Evolutionary conservation across 2,113 vertebrate genomes (phyloP).

Genomic region (Dicentrarchus labrax): DNA sequence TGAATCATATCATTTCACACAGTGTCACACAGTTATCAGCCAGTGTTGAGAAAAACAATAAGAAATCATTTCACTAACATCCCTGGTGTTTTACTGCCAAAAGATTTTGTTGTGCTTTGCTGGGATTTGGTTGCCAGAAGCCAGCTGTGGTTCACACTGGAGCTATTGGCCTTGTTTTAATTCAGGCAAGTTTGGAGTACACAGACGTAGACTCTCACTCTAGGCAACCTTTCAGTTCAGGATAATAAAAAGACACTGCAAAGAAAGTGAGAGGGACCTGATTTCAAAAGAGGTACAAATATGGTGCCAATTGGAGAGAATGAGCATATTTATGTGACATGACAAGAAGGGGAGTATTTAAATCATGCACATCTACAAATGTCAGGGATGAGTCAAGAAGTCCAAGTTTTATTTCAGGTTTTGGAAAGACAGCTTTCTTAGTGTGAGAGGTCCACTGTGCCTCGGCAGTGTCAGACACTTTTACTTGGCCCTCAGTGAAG

Average conservation of each 20-base stretch:
- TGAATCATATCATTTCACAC: constrained; percentile 2
- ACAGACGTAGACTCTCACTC: constrained; percentile 1
- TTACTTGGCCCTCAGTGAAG: constrained; percentile 26
- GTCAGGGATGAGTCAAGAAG: constrained; percentile 22
- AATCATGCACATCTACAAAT: not conserved
- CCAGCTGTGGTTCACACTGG: constrained; percentile 33
- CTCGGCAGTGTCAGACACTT: not conserved
- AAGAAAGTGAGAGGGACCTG: not conserved
- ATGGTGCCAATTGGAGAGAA: not conserved
- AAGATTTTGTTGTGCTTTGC: not conserved
- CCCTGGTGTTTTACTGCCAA: not conserved
- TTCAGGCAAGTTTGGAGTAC: constrained; percentile 4
- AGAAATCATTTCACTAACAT: not conserved
- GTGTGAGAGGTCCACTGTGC: not conserved
- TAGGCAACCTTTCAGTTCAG: not conserved
- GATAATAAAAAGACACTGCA: not conserved
- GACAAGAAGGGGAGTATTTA: not conserved
- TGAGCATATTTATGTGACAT: not conserved
- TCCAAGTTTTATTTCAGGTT: not conserved
- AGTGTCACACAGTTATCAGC: not conserved
- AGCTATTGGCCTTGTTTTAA: constrained; percentile 18
- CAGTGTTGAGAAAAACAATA: not conserved
- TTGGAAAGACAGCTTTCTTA: constrained; percentile 26
- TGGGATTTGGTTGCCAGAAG: constrained; percentile 20
- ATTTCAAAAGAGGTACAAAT: not conserved